Conservation (phyloP, 2,113 vertebrate genomes). For the Jaculus jaculus region DNA sequence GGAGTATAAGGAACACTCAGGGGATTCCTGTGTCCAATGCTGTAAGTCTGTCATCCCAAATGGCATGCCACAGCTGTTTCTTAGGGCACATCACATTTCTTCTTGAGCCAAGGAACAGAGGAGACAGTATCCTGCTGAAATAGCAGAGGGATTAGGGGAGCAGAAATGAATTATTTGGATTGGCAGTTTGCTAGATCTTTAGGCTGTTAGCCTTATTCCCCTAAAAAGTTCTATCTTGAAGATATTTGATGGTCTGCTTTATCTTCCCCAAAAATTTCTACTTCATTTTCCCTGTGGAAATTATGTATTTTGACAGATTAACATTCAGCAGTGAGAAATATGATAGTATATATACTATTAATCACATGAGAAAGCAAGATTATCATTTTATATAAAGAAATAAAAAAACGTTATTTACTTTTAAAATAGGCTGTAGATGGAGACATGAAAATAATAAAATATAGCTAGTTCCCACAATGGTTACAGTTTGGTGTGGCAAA, state of each 20-base stretch:
- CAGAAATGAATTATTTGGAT: background rate
- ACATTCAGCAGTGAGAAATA: background rate
- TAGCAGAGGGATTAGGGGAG: background rate
- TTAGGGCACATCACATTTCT: background rate
- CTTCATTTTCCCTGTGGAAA: background rate
- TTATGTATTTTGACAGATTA: background rate
- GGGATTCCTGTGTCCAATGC: background rate
- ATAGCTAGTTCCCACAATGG: background rate
- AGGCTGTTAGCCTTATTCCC: background rate
- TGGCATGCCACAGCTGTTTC: background rate
- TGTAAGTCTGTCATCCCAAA: background rate
- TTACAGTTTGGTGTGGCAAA: background rate
- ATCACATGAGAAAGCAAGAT: constrained; percentile 21
- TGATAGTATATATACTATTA: background rate
- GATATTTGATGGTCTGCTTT: background rate
- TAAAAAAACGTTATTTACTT: background rate
- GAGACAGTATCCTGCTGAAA: background rate
- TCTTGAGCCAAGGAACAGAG: background rate
- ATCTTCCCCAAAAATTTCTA: background rate
- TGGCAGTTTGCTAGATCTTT: background rate
- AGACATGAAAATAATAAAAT: background rate
- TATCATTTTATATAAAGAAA: background rate
- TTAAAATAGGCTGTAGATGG: background rate
- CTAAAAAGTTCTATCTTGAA: background rate
- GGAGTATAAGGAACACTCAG: background rate